phyloP scores from a whole-genome alignment of 2,888 invertebrate genomes.

The Norana najaformis region DNA sequence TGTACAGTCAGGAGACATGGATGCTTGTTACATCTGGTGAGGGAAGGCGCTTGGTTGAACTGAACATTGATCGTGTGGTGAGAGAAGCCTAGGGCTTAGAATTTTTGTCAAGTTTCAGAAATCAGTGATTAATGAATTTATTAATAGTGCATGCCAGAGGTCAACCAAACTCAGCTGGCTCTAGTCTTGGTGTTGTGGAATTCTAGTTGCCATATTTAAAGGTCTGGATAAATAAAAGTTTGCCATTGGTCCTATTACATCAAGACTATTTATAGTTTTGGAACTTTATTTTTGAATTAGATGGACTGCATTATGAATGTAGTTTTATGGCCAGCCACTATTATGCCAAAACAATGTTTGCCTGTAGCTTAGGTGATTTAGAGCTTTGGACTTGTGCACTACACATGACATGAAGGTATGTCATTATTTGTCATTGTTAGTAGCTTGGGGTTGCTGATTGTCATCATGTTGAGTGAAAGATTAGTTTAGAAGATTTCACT shows the following conservation, averaged over 20 bases:
- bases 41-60: conserved; percentile 64
- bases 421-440: too few species aligned
- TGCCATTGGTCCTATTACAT: background rate
- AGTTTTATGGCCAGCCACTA: too few species aligned
- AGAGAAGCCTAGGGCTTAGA: conserved; percentile 36
- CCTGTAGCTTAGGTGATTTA: too few species aligned
- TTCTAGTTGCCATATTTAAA: background rate
- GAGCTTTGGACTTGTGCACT: too few species aligned
- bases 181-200: background rate
- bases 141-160: background rate
- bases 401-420: too few species aligned
- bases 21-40: conserved; percentile 62
- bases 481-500: too few species aligned
- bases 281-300: background rate
- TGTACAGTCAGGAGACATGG: conserved; percentile 68
- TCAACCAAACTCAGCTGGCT: background rate
- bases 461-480: too few species aligned
- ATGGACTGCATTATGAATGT: background rate
- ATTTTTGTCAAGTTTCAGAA: background rate
- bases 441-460: too few species aligned
- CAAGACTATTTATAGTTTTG: background rate
- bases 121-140: background rate
- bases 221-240: background rate
- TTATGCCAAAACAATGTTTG: too few species aligned
- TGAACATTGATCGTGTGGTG: conserved; percentile 62